phyloP scores from a whole-genome alignment of 1,140 invertebrate genomes.

The Laupala kohalensis region DNA sequence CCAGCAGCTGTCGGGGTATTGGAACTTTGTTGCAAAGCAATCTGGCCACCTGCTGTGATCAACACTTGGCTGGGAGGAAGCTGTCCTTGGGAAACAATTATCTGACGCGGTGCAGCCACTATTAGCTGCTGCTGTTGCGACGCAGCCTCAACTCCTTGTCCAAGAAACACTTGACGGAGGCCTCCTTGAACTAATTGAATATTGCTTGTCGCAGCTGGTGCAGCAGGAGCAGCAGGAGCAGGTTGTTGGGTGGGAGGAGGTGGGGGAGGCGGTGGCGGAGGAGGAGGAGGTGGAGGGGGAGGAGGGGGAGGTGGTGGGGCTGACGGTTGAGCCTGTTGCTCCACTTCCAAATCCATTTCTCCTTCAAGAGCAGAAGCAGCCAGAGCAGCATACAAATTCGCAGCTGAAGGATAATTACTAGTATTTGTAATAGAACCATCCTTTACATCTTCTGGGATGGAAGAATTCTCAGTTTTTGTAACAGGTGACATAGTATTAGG shows the following conservation, averaged over 20 bases:
- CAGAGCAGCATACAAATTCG: constrained; percentile 53
- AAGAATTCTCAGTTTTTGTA: background rate
- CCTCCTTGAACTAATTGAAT: constrained; percentile 16
- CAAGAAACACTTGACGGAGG: constrained; percentile 1
- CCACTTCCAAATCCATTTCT: constrained; percentile 37
- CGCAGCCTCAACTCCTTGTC: constrained; percentile 3
- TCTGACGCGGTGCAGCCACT: constrained; percentile 21
- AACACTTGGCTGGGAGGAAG: constrained; percentile 18
- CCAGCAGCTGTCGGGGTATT: constrained; percentile 24
- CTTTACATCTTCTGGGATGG: background rate
- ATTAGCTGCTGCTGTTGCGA: constrained; percentile 12
- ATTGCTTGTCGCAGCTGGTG: constrained; percentile 12
- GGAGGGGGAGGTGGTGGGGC: constrained; percentile 17
- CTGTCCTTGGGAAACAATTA: constrained; percentile 27
- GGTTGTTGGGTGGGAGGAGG: constrained; percentile 18
- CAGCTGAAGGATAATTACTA: constrained; percentile 36
- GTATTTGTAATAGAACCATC: background rate
- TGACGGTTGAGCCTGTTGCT: constrained; percentile 16
- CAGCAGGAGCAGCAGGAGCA: constrained; percentile 17
- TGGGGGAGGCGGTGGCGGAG: constrained; percentile 19
- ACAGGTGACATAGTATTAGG: background rate
- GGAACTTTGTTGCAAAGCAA: constrained; percentile 8
- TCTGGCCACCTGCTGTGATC: constrained; percentile 12
- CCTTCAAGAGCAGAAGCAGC: constrained; percentile 57
- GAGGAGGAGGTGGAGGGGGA: constrained; percentile 15